phyloP scores from a whole-genome alignment of 2,888 invertebrate genomes.

The Gnatocerus cornutus region DNA sequence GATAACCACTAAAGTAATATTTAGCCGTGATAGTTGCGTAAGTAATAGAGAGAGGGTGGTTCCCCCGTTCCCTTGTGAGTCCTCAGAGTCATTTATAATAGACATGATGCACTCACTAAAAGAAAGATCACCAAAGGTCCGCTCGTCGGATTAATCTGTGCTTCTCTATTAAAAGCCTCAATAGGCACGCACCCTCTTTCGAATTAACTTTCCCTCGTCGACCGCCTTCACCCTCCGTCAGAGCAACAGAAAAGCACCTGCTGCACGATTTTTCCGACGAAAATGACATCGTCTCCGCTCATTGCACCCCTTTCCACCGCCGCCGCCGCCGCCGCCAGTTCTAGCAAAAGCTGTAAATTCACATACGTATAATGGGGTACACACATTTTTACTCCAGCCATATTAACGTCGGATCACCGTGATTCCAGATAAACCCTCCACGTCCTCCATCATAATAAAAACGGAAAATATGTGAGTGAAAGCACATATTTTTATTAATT shows the following conservation, averaged over 20 bases:
- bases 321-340: slow-evolving; percentile 4
- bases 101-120: slow-evolving; percentile 65
- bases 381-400: slow-evolving; percentile 71
- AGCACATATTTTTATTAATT: slow-evolving; percentile 52
- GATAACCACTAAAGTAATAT: slow-evolving; percentile 47
- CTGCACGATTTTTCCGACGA: slow-evolving; percentile 31
- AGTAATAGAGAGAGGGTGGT: slow-evolving; percentile 48
- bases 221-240: slow-evolving; percentile 26
- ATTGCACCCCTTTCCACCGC: slow-evolving; percentile 23
- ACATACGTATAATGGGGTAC: slow-evolving; percentile 69
- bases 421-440: slow-evolving; percentile 52
- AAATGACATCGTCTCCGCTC: not conserved
- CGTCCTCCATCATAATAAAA: slow-evolving; percentile 52
- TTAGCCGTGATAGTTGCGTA: slow-evolving; percentile 45
- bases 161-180: slow-evolving; percentile 70
- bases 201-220: slow-evolving; percentile 45
- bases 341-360: slow-evolving; percentile 61
- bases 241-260: slow-evolving; percentile 33
- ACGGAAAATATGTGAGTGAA: slow-evolving; percentile 50
- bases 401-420: slow-evolving; percentile 66
- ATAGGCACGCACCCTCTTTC: slow-evolving; percentile 64
- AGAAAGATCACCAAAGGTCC: slow-evolving; percentile 69
- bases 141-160: slow-evolving; percentile 68
- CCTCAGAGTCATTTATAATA: slow-evolving; percentile 65
- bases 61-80: slow-evolving; percentile 57